phyloP scores from a whole-genome alignment of 2,113 vertebrate genomes.

The Petrocephalus zakoni region DNA sequence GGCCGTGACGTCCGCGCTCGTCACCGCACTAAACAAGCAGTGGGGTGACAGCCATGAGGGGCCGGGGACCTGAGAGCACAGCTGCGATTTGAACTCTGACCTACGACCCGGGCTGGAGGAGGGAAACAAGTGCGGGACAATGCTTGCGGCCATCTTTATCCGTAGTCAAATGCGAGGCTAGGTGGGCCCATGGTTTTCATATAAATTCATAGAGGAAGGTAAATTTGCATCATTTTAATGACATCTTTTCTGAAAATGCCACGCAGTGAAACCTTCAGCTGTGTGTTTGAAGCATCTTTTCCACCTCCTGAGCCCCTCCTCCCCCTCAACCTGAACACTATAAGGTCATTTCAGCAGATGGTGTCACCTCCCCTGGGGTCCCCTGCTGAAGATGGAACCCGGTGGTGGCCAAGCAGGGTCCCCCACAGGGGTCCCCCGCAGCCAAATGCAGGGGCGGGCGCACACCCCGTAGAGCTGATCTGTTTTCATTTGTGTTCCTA shows the following conservation, averaged over 20 bases:
- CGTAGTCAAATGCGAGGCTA: background rate
- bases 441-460: background rate
- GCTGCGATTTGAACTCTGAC: background rate
- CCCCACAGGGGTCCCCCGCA: background rate
- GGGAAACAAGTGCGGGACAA: background rate
- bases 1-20: no score
- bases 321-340: background rate
- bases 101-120: background rate
- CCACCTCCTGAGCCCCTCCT: background rate
- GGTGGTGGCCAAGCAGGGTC: no score
- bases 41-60: background rate
- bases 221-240: background rate
- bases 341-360: slow-evolving; percentile 7
- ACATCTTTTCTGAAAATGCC: background rate
- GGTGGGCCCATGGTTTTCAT: background rate
- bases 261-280: background rate
- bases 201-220: background rate
- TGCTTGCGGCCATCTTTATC: background rate
- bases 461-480: background rate
- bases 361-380: slow-evolving; percentile 2
- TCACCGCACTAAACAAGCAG: background rate
- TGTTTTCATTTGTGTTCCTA: slow-evolving; percentile 1
- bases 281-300: background rate
- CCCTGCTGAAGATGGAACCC: no score
- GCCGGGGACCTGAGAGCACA: background rate